Conservation (phyloP, 2,113 vertebrate species). For the Bubo bubo region DNA sequence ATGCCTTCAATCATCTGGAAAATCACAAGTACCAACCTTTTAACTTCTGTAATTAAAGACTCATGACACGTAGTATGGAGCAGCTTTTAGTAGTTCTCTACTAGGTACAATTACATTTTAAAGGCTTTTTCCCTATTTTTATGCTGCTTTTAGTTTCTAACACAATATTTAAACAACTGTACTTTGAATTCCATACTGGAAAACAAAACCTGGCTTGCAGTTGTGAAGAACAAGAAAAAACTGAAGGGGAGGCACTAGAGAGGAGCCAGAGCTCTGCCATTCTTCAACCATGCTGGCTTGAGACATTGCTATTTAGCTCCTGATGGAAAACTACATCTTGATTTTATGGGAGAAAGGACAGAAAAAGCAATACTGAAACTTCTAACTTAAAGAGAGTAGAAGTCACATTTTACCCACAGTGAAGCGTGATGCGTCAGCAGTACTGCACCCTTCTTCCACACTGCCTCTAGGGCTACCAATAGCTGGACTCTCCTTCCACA, state of each 20-base stretch:
- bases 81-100: not conserved
- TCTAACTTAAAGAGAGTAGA: rapidly evolving
- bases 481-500: not conserved
- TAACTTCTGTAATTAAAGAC: slow-evolving; percentile 46
- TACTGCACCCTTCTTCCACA: not conserved
- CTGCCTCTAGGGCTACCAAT: too few relatives aligned
- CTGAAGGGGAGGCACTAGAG: not conserved
- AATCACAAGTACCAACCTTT: slow-evolving; percentile 56
- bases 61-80: not conserved
- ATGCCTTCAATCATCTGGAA: slow-evolving; percentile 63
- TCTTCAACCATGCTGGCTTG: not conserved
- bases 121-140: not conserved
- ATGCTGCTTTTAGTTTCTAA: not conserved
- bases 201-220: not conserved
- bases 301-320: not conserved
- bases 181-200: not conserved
- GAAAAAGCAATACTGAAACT: not conserved
- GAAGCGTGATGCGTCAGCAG: not conserved
- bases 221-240: not conserved
- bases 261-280: not conserved
- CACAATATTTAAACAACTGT: not conserved
- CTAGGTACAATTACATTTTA: not conserved
- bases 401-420: not conserved
- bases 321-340: not conserved
- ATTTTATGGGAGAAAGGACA: not conserved